Evolutionary conservation across 2,888 invertebrate species (phyloP), one percentile per base, ranked within the genome.

Genomic region (Cylindroiulus punctatus): DNA sequence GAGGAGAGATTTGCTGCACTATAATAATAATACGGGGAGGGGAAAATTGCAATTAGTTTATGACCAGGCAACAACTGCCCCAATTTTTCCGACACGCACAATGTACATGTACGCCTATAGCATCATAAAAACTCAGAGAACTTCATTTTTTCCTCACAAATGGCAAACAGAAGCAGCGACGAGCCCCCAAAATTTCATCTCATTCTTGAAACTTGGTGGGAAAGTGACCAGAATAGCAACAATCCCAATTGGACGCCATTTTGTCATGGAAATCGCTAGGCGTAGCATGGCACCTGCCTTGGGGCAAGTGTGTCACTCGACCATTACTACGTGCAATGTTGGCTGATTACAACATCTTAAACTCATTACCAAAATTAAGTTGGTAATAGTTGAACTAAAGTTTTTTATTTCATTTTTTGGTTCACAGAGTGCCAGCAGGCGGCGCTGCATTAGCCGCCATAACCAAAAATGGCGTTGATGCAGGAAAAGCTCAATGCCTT

Each of bases 11-110:
- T 65, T 26, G 65, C 65, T 26, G 65, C 26, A 65, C 26, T 65
- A 65, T 65, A 65, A 65, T 65, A 65, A 65, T 65, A 65, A 65
- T 65, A 65, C 65, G 65, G 65, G 65, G 65, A 65, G 65, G 65
- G 65, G 65, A 65, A 65, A 65, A 65, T 65, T 65, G 65, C 65
- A 65, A 65, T 65, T 65, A 65, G 65, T 65, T 65, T 65, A 65
- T 26, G 65, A 26, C 65, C 65, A 65, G 65, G 65, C 65, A 26
- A 65, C 65, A 65, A 65, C 65, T 65, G 65, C 65, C 65, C 65
- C 65, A 65, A 65, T 65, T 65, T 26, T 65, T 65, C 65, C 26
- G 26, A 65, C 65, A 65, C 65, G 65, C 65, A 65, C 65, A 65
- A n/a, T 65, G 65, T 65, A 65, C 26, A n/a, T 65, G 65, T 65